Conservation (phyloP, 2,888 invertebrate species). For the Xanthia togata region DNA sequence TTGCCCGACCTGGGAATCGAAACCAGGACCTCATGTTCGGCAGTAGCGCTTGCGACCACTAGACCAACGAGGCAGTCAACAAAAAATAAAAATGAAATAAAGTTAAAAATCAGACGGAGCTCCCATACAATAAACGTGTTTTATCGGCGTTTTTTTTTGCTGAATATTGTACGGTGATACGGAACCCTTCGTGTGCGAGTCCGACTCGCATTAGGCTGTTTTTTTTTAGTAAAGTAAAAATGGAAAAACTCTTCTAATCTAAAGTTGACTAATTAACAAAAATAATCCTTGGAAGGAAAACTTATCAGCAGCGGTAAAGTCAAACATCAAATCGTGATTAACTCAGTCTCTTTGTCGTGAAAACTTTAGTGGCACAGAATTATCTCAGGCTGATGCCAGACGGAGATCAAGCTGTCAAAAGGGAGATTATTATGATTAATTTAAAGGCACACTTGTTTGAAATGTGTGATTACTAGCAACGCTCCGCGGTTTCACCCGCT, state of each 20-base stretch:
- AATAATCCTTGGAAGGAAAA: slow-evolving; percentile 25
- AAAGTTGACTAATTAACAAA: slow-evolving; percentile 55
- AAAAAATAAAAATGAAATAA: background rate
- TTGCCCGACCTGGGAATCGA: no score
- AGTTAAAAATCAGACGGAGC: background rate
- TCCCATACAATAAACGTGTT: background rate
- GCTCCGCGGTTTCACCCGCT: no score
- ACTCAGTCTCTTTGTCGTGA: slow-evolving; percentile 19
- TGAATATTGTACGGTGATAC: background rate
- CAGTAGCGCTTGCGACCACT: no score
- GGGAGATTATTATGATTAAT: slow-evolving; percentile 48
- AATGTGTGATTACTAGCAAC: background rate
- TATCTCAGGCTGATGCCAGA: slow-evolving; percentile 11
- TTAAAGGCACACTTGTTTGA: slow-evolving; percentile 1
- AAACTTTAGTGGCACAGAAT: slow-evolving; percentile 33
- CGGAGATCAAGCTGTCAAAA: slow-evolving; percentile 43
- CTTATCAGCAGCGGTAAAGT: slow-evolving; percentile 43
- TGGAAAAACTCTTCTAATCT: slow-evolving; percentile 10
- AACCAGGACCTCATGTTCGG: no score
- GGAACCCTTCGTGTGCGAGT: background rate
- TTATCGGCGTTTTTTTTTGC: background rate
- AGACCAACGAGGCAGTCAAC: no score
- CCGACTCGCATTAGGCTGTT: no score
- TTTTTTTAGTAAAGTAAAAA: slow-evolving; percentile 9
- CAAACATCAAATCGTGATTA: slow-evolving; percentile 48